These are phyloP conservation scores for human DNA, from an alignment of 2,113 vertebrate species.

Conservation along the genomic window GRCh38 chr1:237886001-237886500, in stretches of 20 bases:
- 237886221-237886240: background rate
- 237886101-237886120: fast-evolving
- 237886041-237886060: background rate
- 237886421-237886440: background rate
- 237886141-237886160: background rate
- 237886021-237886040: background rate
- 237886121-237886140: background rate
- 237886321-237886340: fast-evolving
- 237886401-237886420: background rate
- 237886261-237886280: background rate
- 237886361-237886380: fast-evolving
- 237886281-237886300: background rate
- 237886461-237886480: background rate
- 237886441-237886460: background rate
- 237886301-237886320: background rate
- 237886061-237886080: background rate
- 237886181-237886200: background rate
- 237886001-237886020: background rate
- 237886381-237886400: background rate
- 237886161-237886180: background rate
- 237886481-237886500: too few relatives aligned
- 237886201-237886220: background rate
- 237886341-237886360: background rate
- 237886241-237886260: too few relatives aligned
- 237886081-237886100: background rate